Base-by-base conservation (phyloP, 2,113 vertebrate genomes). In the Mus pahari region DNA sequence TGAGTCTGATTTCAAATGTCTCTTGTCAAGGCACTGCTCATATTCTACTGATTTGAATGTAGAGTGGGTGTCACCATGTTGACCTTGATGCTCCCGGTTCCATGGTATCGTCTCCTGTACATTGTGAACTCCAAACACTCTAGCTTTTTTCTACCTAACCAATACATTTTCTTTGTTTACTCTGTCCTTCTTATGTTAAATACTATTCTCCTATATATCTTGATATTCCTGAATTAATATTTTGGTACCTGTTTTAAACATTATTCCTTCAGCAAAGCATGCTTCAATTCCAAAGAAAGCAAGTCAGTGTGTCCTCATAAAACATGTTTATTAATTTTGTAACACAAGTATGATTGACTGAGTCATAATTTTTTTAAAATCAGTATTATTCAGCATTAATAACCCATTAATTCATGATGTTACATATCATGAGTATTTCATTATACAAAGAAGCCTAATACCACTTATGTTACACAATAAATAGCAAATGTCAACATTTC, bases 251-350 rank as follows among this genome's bases (percentile, higher is more conserved):
- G 81, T 2, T 3, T 94, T 68, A 39, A 91, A 64, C 24, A 48
- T 58, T 86, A 33, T 79, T 81, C 64, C 48, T 31, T 64, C 22
- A 92, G 42, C 39, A 73, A 92, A 90, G 48, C 45, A 55, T 89
- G 79, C 12, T 53, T 13, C 2, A 92, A 42, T 42, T 86, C 2
- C 4, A 20, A 78, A 86, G 62, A 74, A 83, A 62, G 1, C 31
- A 91, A 91, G 2, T 66, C 70, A 78, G 31, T n/a, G 20, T 33
- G 70, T 45, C 60, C 1, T 77, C 28, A 82, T 16, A 58, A 4
- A 33, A 36, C 53, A 16, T 36, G 60, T 3, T 73, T 68, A 66
- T 33, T 55, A 86, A 66, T 58, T 87, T 7, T 66, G 22, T 31
- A 55, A 74, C n/a, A 86, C 11, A 68, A 50, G 8, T 45, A 5